These are phyloP conservation scores for Umimayanthus chanpuru DNA, from an alignment of 92 coral and sea anemone species.

Conservation along the genomic window DNA sequence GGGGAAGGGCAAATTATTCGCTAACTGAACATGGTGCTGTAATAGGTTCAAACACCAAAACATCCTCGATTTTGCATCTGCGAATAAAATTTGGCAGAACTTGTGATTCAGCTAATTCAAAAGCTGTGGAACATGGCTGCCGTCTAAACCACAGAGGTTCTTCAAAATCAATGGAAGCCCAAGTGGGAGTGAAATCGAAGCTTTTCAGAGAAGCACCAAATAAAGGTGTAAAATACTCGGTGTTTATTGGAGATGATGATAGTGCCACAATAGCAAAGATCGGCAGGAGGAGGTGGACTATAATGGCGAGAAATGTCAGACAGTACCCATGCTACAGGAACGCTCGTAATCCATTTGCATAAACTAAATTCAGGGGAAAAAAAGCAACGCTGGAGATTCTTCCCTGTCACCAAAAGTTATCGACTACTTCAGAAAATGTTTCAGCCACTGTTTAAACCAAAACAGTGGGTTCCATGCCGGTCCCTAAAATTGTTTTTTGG, in stretches of 20 bases:
- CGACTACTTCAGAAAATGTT: constrained; percentile 13
- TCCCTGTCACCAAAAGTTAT: neutral
- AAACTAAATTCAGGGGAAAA: constrained; percentile 10
- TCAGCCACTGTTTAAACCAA: constrained; percentile 10
- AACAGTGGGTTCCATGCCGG: constrained; percentile 21
- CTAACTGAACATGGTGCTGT: constrained; percentile 47
- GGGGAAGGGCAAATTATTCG: constrained; percentile 26
- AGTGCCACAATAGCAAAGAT: neutral
- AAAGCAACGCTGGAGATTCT: constrained; percentile 3
- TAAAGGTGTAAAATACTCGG: too few relatives aligned
- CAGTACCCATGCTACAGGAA: constrained; percentile 29
- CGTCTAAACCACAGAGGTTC: too few relatives aligned
- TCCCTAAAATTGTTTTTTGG: constrained; percentile 14
- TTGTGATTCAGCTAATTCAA: too few relatives aligned
- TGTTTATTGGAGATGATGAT: neutral
- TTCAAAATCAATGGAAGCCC: too few relatives aligned
- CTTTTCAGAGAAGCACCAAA: too few relatives aligned
- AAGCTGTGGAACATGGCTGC: too few relatives aligned
- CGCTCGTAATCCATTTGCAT: constrained; percentile 26
- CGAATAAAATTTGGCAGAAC: too few relatives aligned
- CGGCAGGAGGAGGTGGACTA: constrained; percentile 1
- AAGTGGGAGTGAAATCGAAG: too few relatives aligned
- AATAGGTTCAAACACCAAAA: constrained; percentile 19
- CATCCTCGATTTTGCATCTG: constrained; percentile 11
- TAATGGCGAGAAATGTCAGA: constrained; percentile 25